A percentile compares a stretch with the other conserved stretches of the same genome.
These are phyloP conservation scores for Kuschelorhynchus macadamiae DNA, from an alignment of 2,888 invertebrate genomes.

Conservation along the genomic window DNA sequence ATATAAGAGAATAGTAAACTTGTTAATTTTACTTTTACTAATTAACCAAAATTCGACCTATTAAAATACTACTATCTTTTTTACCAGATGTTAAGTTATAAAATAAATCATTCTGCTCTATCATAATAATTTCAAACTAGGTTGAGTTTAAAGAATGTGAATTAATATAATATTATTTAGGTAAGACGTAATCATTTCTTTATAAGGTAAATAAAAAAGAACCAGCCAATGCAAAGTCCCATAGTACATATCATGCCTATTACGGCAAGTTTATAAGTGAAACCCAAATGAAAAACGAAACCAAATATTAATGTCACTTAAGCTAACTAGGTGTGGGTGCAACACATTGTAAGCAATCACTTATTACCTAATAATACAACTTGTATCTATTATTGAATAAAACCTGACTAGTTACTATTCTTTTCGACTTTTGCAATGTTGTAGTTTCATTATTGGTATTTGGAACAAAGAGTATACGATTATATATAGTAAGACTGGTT, in stretches of 20 bases:
- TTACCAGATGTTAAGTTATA: too few species aligned
- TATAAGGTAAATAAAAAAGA: slow-evolving; percentile 6
- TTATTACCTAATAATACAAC: slow-evolving; percentile 37
- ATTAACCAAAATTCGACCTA: too few species aligned
- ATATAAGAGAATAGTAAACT: too few species aligned
- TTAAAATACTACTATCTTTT: too few species aligned
- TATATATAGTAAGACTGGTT: slow-evolving; percentile 2
- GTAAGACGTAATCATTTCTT: not conserved
- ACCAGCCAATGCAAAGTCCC: not conserved
- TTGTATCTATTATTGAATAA: slow-evolving; percentile 41
- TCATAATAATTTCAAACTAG: too few species aligned
- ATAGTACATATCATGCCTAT: slow-evolving; percentile 15
- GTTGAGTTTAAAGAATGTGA: too few species aligned
- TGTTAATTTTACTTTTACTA: too few species aligned
- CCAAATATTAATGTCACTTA: slow-evolving; percentile 38
- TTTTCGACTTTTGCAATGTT: slow-evolving; percentile 39
- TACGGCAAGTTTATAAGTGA: slow-evolving; percentile 26
- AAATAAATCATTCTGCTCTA: too few species aligned
- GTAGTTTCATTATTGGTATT: slow-evolving; percentile 38
- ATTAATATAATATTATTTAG: not conserved
- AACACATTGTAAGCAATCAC: slow-evolving; percentile 40
- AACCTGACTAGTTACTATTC: slow-evolving; percentile 39
- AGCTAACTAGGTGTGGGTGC: slow-evolving; percentile 41
- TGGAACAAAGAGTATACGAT: slow-evolving; percentile 31
- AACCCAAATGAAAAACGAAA: slow-evolving; percentile 28